Evolutionary conservation across 35 echinoderm and acorn worm genomes (phyloP), one percentile per base, ranked within the genome.

Genomic region (Lytechinus pictus): DNA sequence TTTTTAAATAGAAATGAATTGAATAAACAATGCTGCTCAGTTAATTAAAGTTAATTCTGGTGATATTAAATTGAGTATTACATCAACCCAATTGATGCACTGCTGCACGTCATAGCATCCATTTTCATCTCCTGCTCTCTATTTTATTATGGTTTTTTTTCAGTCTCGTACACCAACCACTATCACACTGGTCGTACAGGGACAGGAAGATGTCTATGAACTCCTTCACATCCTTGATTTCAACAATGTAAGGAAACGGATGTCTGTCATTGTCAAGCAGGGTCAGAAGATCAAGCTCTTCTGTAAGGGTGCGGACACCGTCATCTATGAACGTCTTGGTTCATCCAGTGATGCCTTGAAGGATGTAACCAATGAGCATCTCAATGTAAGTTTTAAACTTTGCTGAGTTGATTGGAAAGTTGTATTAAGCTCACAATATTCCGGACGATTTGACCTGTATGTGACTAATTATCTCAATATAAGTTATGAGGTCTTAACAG

Each of bases 181-280:
- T 51, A 99, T 99, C 72, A 96, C 98, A 1, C 54, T 99, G 7
- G 94, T 95, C 11, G 97, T 98, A 11, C 95, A 97, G 28, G 96
- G 97, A 12, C 27, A 86, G n/a, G 98, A 97, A 33, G 98, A 99
- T 33, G 92, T 94, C 10, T 99, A 98, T 27, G 98, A 99, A 28
- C 95, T 99, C 52, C 97, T 99, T 5, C 96, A 97, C 94, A 99
- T 99, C 87, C 95, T 99, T 19, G 98, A 99, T 54, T 99, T 99
- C 93, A 99, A 99, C 95, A 99, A 99, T 71, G 98, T 99, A 9
- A 94, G 97, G 7, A 99, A 99, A 86, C 96, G 98, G 13, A 99
- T 99, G 98, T 99, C 98, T 0, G 98, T 99, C 52, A 95, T 99
- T 21, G 95, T 99, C 57, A 94, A 94, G 91, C 97, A 98, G 92